Percentiles rank a stretch among this genome's conserved stretches.
Conservation (phyloP, 2,888 invertebrate genomes). For the Bruchidius siliquastri region DNA sequence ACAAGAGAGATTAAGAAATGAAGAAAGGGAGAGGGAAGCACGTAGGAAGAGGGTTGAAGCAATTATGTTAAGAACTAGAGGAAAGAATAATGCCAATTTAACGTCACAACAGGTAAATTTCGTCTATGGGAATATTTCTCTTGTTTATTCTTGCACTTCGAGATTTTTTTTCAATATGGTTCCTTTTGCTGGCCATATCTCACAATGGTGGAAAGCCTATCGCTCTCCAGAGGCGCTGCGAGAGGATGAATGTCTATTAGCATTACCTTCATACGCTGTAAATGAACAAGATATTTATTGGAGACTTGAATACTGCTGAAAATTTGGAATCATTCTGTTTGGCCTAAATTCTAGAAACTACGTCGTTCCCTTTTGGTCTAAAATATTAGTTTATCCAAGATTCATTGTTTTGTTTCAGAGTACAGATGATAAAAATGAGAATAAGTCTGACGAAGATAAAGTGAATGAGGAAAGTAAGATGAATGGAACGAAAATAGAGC, state of each 20-base stretch:
- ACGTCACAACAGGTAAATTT: conserved; percentile 30
- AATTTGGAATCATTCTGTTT: too few species aligned
- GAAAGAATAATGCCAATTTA: conserved; percentile 41
- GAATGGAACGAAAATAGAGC: conserved; percentile 41
- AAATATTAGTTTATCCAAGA: too few species aligned
- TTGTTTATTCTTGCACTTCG: neutral
- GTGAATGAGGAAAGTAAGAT: conserved; percentile 30
- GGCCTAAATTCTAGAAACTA: too few species aligned
- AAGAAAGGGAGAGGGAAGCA: conserved; percentile 84
- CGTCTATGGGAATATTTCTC: too few species aligned
- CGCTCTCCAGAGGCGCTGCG: too few species aligned
- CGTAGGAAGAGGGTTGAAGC: conserved; percentile 88
- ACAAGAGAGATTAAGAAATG: conserved; percentile 74
- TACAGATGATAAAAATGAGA: conserved; percentile 38
- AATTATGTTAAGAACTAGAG: conserved; percentile 86
- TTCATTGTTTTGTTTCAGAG: conserved; percentile 25
- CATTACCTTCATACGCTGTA: too few species aligned
- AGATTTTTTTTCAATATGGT: neutral
- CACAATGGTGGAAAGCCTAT: too few species aligned
- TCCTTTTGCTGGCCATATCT: too few species aligned
- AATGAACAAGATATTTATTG: too few species aligned
- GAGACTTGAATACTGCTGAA: too few species aligned
- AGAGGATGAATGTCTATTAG: too few species aligned
- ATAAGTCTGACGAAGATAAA: conserved; percentile 36
- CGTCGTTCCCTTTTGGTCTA: too few species aligned